These are phyloP conservation scores for Xenotilapia longispinis DNA, from an alignment of 2,113 vertebrate genomes.

Conservation along the genomic window DNA sequence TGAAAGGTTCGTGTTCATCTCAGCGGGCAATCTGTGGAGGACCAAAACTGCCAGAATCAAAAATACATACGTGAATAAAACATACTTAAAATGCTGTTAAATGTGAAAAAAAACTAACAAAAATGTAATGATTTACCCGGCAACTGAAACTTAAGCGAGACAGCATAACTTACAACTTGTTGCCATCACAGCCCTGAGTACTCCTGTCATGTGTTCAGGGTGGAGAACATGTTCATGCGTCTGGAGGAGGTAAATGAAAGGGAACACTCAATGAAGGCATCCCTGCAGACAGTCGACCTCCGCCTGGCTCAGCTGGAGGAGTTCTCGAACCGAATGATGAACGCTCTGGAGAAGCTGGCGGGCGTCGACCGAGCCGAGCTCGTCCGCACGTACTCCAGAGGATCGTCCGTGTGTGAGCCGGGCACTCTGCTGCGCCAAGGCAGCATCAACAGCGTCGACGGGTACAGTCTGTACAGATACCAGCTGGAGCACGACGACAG, in stretches of 20 bases:
- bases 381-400: slow-evolving; percentile 64
- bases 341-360: slow-evolving; percentile 84
- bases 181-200: not conserved
- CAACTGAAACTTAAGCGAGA: not conserved
- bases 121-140: not conserved
- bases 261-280: slow-evolving; percentile 91
- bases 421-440: slow-evolving; percentile 75
- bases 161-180: not conserved
- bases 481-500: slow-evolving; percentile 71
- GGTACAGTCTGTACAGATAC: slow-evolving; percentile 74
- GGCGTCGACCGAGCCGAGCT: slow-evolving; percentile 81
- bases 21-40: accelerated
- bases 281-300: slow-evolving; percentile 92
- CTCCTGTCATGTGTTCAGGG: slow-evolving; percentile 62
- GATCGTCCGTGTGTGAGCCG: slow-evolving; percentile 76
- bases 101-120: accelerated
- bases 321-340: slow-evolving; percentile 80
- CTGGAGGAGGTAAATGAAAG: slow-evolving; percentile 95
- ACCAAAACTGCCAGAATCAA: not conserved
- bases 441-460: slow-evolving; percentile 82
- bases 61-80: not conserved
- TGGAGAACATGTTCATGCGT: slow-evolving; percentile 98
- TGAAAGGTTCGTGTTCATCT: slow-evolving; percentile 75
- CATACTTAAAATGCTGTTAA: accelerated
- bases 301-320: slow-evolving; percentile 90